These are phyloP conservation scores for Embidobia sp. DNA, from an alignment of 2,888 invertebrate genomes.

Conservation along the genomic window DNA sequence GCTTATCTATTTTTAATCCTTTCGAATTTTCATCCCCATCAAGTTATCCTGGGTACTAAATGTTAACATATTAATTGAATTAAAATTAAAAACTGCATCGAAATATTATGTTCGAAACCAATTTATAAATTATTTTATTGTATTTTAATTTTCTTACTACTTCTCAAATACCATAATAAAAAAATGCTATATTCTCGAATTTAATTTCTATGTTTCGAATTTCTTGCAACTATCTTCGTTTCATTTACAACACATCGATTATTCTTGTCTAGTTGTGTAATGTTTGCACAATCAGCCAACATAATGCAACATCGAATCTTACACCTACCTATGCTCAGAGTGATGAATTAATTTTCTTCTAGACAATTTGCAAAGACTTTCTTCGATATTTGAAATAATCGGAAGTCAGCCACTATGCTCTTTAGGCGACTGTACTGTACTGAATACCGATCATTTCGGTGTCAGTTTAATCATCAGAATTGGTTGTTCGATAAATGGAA, in stretches of 20 bases:
- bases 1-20: too few species aligned
- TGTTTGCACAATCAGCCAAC: slow-evolving; percentile 39
- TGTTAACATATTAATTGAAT: too few species aligned
- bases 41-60: too few species aligned
- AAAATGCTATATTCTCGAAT: too few species aligned
- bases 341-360: slow-evolving; percentile 28
- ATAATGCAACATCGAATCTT: slow-evolving; percentile 39
- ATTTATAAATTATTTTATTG: too few species aligned
- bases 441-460: slow-evolving; percentile 12
- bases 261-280: slow-evolving; percentile 32
- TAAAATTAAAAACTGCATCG: too few species aligned
- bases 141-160: too few species aligned
- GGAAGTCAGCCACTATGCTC: background rate
- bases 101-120: too few species aligned
- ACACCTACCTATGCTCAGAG: slow-evolving; percentile 22
- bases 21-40: too few species aligned
- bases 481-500: slow-evolving; percentile 27
- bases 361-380: slow-evolving; percentile 8
- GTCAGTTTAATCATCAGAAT: slow-evolving; percentile 13
- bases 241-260: slow-evolving; percentile 24
- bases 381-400: background rate
- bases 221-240: slow-evolving; percentile 18
- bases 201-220: slow-evolving; percentile 7
- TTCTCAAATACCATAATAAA: too few species aligned
- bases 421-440: background rate